phyloP scores from a whole-genome alignment of 2,113 vertebrate genomes.

The Morone chrysops region DNA sequence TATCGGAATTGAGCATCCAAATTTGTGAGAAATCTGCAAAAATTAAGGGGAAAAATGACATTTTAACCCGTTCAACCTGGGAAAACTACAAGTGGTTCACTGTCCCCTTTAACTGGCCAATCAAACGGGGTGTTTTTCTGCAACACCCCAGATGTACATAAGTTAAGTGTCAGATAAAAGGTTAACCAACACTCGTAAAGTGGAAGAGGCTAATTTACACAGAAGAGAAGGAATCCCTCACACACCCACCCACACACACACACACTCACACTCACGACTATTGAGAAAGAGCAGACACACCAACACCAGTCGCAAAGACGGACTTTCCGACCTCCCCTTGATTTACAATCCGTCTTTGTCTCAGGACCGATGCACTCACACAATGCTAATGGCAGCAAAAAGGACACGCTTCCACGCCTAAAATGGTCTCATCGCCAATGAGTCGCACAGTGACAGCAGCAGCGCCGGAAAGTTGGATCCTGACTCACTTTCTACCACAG shows the following conservation, averaged over 20 bases:
- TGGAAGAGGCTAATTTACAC: slow-evolving; percentile 57
- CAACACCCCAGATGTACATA: slow-evolving; percentile 14
- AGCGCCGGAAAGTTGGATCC: slow-evolving; percentile 43
- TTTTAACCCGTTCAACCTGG: not conserved
- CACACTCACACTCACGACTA: slow-evolving; percentile 28
- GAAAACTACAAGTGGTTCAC: not conserved
- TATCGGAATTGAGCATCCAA: not conserved
- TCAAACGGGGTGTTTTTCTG: not conserved
- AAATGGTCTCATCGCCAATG: slow-evolving; percentile 73
- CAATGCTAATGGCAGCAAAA: slow-evolving; percentile 66
- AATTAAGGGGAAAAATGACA: not conserved
- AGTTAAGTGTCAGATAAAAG: slow-evolving; percentile 46
- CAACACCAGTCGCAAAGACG: slow-evolving; percentile 60
- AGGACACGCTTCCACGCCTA: slow-evolving; percentile 71
- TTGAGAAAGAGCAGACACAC: slow-evolving; percentile 78
- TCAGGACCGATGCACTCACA: slow-evolving; percentile 34
- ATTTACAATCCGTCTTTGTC: slow-evolving; percentile 79
- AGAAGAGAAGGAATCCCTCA: slow-evolving; percentile 28
- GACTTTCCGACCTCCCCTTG: slow-evolving; percentile 64
- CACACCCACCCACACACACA: slow-evolving; percentile 4
- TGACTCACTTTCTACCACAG: slow-evolving; percentile 10
- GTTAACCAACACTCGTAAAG: slow-evolving; percentile 45
- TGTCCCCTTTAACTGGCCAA: not conserved
- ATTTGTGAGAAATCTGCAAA: not conserved
- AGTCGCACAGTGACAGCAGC: not conserved